Evolutionary conservation across 2,113 vertebrate species (phyloP).

Genomic region (Oostethus manadensis): DNA sequence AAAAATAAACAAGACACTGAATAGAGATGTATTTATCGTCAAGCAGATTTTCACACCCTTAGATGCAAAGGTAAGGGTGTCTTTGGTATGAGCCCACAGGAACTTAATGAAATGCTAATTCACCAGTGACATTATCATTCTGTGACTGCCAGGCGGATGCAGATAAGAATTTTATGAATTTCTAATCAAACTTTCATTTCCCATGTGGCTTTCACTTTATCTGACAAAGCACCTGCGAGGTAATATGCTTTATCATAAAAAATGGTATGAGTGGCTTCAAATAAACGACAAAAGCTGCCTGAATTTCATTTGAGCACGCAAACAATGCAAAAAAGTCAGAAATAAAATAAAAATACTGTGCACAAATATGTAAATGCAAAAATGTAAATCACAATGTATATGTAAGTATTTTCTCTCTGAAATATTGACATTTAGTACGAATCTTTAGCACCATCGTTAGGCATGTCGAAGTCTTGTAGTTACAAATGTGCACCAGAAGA

Average conservation of each 20-base stretch:
- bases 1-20: not conserved
- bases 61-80: not conserved
- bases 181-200: slow-evolving; percentile 36
- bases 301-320: too few relatives aligned
- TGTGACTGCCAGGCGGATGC: slow-evolving; percentile 25
- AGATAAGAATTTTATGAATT: slow-evolving; percentile 42
- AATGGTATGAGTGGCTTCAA: not conserved
- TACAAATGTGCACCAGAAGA: slow-evolving; percentile 32
- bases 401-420: not conserved
- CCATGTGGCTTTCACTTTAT: slow-evolving; percentile 29
- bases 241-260: slow-evolving; percentile 20
- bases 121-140: slow-evolving; percentile 15
- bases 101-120: slow-evolving; percentile 53
- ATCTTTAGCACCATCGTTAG: not conserved
- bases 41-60: not conserved
- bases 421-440: not conserved
- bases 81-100: not conserved
- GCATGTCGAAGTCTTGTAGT: slow-evolving; percentile 23
- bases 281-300: slow-evolving; percentile 3
- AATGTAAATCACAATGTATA: not conserved
- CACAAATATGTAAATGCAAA: not conserved
- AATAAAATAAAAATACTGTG: too few relatives aligned
- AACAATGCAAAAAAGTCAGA: too few relatives aligned
- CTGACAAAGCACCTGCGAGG: slow-evolving; percentile 8
- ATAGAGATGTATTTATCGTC: not conserved